These are phyloP conservation scores for Aphidoletes aphidimyza DNA, from an alignment of 2,888 invertebrate species.

Conservation along the genomic window DNA sequence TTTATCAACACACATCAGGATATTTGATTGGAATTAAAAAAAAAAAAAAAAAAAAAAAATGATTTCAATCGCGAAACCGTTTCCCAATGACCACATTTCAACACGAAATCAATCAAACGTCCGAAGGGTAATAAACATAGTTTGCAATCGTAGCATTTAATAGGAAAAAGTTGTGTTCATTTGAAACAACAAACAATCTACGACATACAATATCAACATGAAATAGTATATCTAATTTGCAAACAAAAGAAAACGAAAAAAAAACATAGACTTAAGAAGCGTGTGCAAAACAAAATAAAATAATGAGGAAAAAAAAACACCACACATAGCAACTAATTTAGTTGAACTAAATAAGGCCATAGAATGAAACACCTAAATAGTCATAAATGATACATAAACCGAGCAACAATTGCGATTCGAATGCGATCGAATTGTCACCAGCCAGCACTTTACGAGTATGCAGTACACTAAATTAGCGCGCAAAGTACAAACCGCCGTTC, in stretches of 20 bases:
- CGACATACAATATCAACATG: slow-evolving; percentile 24
- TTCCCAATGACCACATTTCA: neutral
- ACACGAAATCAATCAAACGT: neutral
- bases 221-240: slow-evolving; percentile 20
- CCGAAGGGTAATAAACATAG: neutral
- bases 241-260: neutral
- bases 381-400: neutral
- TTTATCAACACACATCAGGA: no score
- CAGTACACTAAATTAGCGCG: neutral
- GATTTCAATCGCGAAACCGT: neutral
- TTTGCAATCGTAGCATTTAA: slow-evolving; percentile 9
- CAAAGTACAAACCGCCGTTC: slow-evolving; percentile 47
- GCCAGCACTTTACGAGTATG: neutral
- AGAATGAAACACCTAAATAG: neutral
- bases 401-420: neutral
- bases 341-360: slow-evolving; percentile 39
- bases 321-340: no score
- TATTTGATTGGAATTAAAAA: no score
- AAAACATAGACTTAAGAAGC: slow-evolving; percentile 30
- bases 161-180: neutral
- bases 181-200: neutral
- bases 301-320: no score
- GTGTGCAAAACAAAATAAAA: slow-evolving; percentile 44
- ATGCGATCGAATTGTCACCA: neutral
- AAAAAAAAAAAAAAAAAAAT: no score